Evolutionary conservation across 2,888 invertebrate species (phyloP).

Genomic region (Hermodice carunculata): DNA sequence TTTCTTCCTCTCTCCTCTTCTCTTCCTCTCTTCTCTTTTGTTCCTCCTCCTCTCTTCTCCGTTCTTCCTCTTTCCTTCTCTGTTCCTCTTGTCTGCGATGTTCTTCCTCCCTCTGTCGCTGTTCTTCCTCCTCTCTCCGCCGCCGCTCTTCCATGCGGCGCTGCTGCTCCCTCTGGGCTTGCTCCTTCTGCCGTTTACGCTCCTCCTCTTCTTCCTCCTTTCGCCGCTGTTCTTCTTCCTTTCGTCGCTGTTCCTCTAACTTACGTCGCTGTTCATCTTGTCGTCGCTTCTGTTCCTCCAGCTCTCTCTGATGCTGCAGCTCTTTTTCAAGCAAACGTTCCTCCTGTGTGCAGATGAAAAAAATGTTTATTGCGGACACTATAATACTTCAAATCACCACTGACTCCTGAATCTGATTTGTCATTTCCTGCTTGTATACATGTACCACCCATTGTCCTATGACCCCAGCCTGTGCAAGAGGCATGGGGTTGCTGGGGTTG

Average conservation of each 20-base stretch:
- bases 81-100: constrained; percentile 29
- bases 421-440: too few relatives aligned
- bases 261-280: too few relatives aligned
- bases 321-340: too few relatives aligned
- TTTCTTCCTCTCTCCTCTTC: background rate
- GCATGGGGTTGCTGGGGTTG: too few relatives aligned
- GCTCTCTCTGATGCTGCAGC: too few relatives aligned
- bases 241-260: constrained; percentile 32
- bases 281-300: background rate
- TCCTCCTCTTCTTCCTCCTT: constrained; percentile 17
- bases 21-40: background rate
- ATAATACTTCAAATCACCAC: too few relatives aligned
- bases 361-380: too few relatives aligned
- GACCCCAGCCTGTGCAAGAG: too few relatives aligned
- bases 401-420: too few relatives aligned
- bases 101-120: constrained; percentile 29
- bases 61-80: constrained; percentile 43
- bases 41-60: constrained; percentile 35
- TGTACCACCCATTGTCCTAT: too few relatives aligned
- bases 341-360: too few relatives aligned
- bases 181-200: constrained; percentile 34
- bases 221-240: constrained; percentile 30
- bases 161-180: constrained; percentile 43
- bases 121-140: constrained; percentile 28
- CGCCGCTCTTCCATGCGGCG: constrained; percentile 42